phyloP scores from a whole-genome alignment of 2,888 invertebrate species.

The Chrysodeixis includens region DNA sequence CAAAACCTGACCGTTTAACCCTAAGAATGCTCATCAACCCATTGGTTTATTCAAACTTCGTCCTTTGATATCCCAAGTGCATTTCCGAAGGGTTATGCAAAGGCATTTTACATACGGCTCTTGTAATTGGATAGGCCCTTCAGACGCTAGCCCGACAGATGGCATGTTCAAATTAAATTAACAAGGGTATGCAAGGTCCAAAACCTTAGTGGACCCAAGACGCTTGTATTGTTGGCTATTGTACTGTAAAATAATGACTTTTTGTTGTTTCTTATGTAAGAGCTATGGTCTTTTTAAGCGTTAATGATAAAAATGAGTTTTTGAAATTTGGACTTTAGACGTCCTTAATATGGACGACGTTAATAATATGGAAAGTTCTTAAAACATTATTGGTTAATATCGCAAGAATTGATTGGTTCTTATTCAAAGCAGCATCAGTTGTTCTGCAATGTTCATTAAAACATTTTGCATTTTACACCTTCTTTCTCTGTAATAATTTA shows the following conservation, averaged over 20 bases:
- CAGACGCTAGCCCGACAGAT: constrained; percentile 74
- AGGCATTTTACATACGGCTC: constrained; percentile 67
- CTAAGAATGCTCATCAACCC: constrained; percentile 49
- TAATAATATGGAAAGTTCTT: not conserved
- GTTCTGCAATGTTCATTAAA: no score
- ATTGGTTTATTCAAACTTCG: constrained; percentile 46
- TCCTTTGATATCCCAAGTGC: constrained; percentile 54
- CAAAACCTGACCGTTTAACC: constrained; percentile 24
- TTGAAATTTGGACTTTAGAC: no score
- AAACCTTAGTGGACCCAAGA: constrained; percentile 70
- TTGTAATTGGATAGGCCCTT: constrained; percentile 77
- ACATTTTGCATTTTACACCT: no score
- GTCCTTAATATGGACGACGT: no score
- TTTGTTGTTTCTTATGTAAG: constrained; percentile 11
- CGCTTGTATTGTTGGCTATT: constrained; percentile 58
- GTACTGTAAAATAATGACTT: constrained; percentile 24
- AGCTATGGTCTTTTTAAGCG: not conserved
- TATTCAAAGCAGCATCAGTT: no score
- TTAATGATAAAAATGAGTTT: not conserved
- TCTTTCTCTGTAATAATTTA: no score
- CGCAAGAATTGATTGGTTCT: no score
- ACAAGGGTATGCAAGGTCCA: constrained; percentile 75
- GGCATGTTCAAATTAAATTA: constrained; percentile 84
- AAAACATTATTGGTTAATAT: no score
- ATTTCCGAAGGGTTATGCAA: constrained; percentile 57